Evolutionary conservation across 2,888 invertebrate species (phyloP).

Genomic region (Coremacera marginata): DNA sequence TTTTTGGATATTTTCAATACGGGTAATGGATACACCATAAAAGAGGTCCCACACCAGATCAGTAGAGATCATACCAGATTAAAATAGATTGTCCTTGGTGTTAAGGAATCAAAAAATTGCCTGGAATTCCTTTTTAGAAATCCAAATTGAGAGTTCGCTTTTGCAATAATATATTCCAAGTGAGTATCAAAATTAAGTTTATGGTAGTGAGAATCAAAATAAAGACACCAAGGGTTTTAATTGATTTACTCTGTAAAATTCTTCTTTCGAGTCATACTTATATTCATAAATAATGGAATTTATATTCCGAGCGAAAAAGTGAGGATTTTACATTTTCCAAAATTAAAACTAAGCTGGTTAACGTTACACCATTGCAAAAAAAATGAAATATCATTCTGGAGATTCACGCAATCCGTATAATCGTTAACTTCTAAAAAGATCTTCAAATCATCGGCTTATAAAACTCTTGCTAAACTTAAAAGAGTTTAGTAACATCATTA

Average conservation of each 20-base stretch:
- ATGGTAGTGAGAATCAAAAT: no score
- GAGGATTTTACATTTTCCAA: background rate
- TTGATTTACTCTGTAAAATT: background rate
- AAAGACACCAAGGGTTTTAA: no score
- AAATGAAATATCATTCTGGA: background rate
- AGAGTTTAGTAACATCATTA: no score
- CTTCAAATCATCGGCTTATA: no score
- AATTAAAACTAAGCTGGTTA: background rate
- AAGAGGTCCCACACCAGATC: no score
- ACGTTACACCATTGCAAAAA: background rate
- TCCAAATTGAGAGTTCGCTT: background rate
- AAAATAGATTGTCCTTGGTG: background rate
- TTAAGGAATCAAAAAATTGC: background rate
- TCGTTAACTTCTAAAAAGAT: no score
- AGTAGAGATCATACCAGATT: background rate
- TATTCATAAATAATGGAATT: background rate
- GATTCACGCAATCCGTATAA: background rate
- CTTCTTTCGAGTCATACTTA: background rate
- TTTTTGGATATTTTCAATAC: background rate
- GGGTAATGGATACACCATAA: no score
- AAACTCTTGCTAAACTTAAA: no score
- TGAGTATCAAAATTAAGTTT: background rate
- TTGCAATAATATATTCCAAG: background rate
- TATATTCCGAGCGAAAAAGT: background rate
- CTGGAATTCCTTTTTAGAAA: background rate